Conservation (phyloP, 2,888 invertebrate species). For the Drosophila atroscutellata region DNA sequence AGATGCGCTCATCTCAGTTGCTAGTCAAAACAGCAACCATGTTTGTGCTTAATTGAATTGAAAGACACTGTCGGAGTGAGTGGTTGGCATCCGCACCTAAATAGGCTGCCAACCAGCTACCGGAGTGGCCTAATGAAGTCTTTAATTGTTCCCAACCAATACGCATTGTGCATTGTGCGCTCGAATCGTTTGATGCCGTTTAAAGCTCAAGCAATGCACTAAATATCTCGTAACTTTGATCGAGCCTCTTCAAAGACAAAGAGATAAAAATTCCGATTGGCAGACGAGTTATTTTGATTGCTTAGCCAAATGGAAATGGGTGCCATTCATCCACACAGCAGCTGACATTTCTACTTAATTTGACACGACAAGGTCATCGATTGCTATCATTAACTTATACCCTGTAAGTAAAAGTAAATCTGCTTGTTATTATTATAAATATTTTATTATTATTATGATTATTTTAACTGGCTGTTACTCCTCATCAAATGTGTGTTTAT, state of each 20-base stretch:
- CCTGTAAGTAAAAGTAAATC: not conserved
- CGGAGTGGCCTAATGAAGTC: slow-evolving; percentile 60
- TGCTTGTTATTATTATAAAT: not conserved
- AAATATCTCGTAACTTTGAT: slow-evolving; percentile 17
- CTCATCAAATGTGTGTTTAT: not conserved
- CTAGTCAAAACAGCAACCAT: not conserved
- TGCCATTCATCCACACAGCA: slow-evolving; percentile 6
- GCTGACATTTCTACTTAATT: slow-evolving; percentile 16
- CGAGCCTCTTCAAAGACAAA: slow-evolving; percentile 1
- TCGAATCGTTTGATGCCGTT: slow-evolving; percentile 51
- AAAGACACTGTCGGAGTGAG: slow-evolving; percentile 27
- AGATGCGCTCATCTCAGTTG: not conserved
- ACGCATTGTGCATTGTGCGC: slow-evolving; percentile 22
- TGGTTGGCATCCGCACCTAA: slow-evolving; percentile 57
- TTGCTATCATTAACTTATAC: not conserved
- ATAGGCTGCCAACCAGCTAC: slow-evolving; percentile 45
- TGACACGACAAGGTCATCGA: slow-evolving; percentile 1
- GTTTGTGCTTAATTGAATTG: slow-evolving; percentile 62
- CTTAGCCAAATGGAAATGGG: slow-evolving; percentile 23
- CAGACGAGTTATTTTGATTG: slow-evolving; percentile 43
- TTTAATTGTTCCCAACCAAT: slow-evolving; percentile 58
- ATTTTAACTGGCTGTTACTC: not conserved
- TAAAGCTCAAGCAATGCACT: slow-evolving; percentile 38
- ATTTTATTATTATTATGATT: not conserved
- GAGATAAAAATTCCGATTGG: slow-evolving; percentile 24